Base-by-base conservation (phyloP, 2,888 invertebrate species). In the Cacoxenus indagator region DNA sequence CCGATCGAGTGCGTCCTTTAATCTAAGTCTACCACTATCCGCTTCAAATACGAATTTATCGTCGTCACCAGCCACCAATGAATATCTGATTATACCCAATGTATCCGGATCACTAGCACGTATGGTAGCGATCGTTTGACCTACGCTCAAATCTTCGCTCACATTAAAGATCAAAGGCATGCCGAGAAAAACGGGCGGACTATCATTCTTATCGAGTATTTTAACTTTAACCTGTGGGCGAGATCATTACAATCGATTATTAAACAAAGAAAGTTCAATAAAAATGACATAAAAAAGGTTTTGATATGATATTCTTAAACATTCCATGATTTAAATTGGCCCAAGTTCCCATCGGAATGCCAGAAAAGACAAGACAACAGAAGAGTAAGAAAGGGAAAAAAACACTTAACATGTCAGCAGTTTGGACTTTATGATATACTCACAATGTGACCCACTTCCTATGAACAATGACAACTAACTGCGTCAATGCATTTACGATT, bases 141-240 rank as follows among this genome's bases (percentile, higher is more conserved):
- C 96, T 1, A 94, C 93, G 45, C 94, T 93, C 70, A 95, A 90
- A 86, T 96, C 96, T 87, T 97, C 96, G 1, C 96, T 95, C 1
- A 96, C 93, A 67, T 91, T 90, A 86, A 93, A 94, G 64, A 91
- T 91, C 78, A 93, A 89, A 17, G 93, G 93, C 43, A 93, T 91
- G 73, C 93, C 92, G 78, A 92, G 92, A 90, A 96, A 96, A 67
- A 93, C 92, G 3, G 98, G 98, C n/a, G 97, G 96, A 83, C 95
- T 96, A 90, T 98, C 98, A 88, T 98, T 98, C 89, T 94, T 94
- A 89, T 98, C 98, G 86, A 95, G 88, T 65, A 97, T 93, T 68
- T 92, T 92, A 77, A 97, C 92, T 87, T 92, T 92, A 78, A 96
- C 94, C 96, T 97, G 92, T 26, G 91, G 92, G 78, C 76, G 74